phyloP scores from a whole-genome alignment of 2,797 vertebrate genomes.

The Enteromius argenteus region DNA sequence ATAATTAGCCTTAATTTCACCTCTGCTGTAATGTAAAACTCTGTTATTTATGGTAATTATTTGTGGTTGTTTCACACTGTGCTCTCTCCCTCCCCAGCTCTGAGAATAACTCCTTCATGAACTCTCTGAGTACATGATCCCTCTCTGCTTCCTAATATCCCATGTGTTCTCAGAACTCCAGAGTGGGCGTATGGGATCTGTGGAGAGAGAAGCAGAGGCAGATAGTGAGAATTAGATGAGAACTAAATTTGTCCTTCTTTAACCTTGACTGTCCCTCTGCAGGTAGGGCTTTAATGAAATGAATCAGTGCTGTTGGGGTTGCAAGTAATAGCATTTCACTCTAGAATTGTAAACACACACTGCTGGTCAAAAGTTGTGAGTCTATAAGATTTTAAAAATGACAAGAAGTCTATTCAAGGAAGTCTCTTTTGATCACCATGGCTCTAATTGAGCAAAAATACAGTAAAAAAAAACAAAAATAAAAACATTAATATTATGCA shows the following conservation, averaged over 20 bases:
- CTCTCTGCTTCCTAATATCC: slow-evolving; percentile 54
- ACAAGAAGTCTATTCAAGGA: background rate
- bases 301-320: background rate
- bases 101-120: slow-evolving; percentile 55
- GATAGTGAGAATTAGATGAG: slow-evolving; percentile 22
- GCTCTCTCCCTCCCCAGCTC: slow-evolving; percentile 36
- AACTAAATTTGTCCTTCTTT: background rate
- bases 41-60: slow-evolving; percentile 16
- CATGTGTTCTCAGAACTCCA: slow-evolving; percentile 49
- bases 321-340: background rate
- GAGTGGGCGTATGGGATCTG: slow-evolving; percentile 56
- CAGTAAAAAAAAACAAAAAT: background rate
- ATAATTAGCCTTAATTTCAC: slow-evolving; percentile 12
- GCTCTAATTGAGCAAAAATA: background rate
- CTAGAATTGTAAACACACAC: background rate
- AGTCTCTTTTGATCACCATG: background rate
- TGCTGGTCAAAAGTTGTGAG: background rate
- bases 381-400: background rate
- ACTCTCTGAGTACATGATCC: slow-evolving; percentile 50
- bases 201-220: slow-evolving; percentile 22
- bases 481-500: background rate
- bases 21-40: slow-evolving; percentile 1
- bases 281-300: slow-evolving; percentile 17
- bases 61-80: slow-evolving; percentile 46
- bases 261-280: slow-evolving; percentile 26